These are phyloP conservation scores for Saturnia pavonia DNA, from an alignment of 2,888 invertebrate species.

Conservation along the genomic window DNA sequence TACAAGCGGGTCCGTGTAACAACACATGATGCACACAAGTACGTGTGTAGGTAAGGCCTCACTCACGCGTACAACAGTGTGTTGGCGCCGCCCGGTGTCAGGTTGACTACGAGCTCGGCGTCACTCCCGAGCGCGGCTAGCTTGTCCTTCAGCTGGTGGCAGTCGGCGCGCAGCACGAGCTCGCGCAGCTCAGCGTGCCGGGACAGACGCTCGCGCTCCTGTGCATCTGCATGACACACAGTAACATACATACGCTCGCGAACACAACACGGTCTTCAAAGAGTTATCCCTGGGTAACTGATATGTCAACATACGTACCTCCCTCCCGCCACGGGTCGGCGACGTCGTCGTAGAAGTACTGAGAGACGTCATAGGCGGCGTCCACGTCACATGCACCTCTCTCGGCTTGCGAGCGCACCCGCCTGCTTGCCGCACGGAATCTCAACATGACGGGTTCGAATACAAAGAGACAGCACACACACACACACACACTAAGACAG, in stretches of 20 bases:
- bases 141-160: conserved; percentile 83
- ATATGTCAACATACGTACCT: conserved; percentile 72
- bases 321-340: conserved; percentile 71
- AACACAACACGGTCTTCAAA: neutral
- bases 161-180: conserved; percentile 89
- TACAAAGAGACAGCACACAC: neutral
- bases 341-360: conserved; percentile 87
- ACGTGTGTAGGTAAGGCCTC: too few species aligned
- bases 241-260: neutral
- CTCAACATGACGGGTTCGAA: conserved; percentile 32
- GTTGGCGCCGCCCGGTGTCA: conserved; percentile 93
- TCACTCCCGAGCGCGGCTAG: conserved; percentile 85
- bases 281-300: conserved; percentile 80
- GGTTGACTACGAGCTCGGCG: conserved; percentile 89
- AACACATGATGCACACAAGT: too few species aligned
- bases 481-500: too few species aligned
- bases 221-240: conserved; percentile 78
- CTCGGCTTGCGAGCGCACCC: conserved; percentile 28
- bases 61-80: conserved; percentile 93
- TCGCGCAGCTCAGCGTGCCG: conserved; percentile 89
- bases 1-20: neutral
- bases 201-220: conserved; percentile 88
- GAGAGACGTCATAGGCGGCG: conserved; percentile 85
- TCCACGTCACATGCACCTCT: too few species aligned
- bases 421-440: conserved; percentile 40